Percentiles rank a stretch among this genome's conserved stretches.
These are phyloP conservation scores for Silurus asotus DNA, from an alignment of 2,113 vertebrate genomes.

Conservation along the genomic window DNA sequence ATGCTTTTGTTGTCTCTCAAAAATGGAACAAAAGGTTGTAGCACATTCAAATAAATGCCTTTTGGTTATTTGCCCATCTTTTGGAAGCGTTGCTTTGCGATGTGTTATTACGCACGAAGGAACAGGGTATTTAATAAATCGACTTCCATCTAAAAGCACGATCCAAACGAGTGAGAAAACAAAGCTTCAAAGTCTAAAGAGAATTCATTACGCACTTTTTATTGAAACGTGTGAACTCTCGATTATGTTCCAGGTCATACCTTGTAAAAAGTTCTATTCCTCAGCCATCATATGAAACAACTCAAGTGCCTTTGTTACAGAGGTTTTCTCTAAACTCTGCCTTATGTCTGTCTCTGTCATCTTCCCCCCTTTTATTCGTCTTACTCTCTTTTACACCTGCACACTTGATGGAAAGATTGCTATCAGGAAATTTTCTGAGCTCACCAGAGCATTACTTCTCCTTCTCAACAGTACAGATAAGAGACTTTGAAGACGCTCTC, in stretches of 20 bases:
- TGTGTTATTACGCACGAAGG: background rate
- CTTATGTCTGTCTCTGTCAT: background rate
- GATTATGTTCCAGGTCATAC: background rate
- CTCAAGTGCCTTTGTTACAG: constrained; percentile 2
- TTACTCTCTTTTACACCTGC: constrained; percentile 66
- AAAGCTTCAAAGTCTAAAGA: background rate
- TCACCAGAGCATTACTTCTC: constrained; percentile 47
- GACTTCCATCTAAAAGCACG: background rate
- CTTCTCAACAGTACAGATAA: constrained; percentile 44
- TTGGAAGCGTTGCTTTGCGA: background rate
- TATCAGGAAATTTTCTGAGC: constrained; percentile 54
- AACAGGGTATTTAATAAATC: background rate
- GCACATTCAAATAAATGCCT: background rate
- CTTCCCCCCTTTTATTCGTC: constrained; percentile 8
- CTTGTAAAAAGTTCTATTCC: background rate
- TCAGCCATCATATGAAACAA: constrained; percentile 1
- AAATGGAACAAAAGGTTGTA: background rate
- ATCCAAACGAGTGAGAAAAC: background rate
- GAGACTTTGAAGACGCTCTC: constrained; percentile 63
- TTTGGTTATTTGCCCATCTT: background rate
- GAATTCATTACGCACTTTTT: background rate
- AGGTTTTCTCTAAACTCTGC: background rate
- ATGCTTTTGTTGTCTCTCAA: background rate
- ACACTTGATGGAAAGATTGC: constrained; percentile 57
- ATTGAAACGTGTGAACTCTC: background rate